Evolutionary conservation across 37 sponge, comb jelly and placozoan genomes (phyloP), one percentile per base, ranked within the genome.

Genomic region (Hexactinellida sp.): DNA sequence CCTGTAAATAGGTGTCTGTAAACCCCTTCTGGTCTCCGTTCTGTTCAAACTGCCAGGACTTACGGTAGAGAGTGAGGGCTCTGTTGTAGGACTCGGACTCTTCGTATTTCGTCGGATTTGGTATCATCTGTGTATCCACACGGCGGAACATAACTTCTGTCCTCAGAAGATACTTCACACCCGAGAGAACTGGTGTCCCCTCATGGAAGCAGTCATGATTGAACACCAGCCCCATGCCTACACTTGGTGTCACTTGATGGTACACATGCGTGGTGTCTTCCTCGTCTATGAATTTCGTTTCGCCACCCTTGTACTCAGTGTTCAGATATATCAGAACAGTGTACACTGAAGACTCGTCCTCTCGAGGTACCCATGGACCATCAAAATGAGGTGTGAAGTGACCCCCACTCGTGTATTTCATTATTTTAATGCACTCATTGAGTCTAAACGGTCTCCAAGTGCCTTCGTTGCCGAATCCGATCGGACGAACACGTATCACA

Each of bases 281-380:
- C 37, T 88, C 88, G 23, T 25, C 36, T 54, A 88, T 37, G 71
- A 88, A 88, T 24, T 38, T 30, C 21, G 88, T 88, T 0, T 36
- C 84, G n/a, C 88, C 88, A 84, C 88, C 88, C 19, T 54, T 37
- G 54, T 84, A 84, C 38, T 88, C 84, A 34, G 84, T 0, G 38
- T 88, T 88, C 63, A 88, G 84, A 51, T 88, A 88, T 23, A 88
- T 54, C 25, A 88, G 38, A 38, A 88, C 88, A 37, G 88, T 88
- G 71, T 84, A 88, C 34, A 88, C 55, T 1, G 84, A 84, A 36
- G 84, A 84, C 84, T 88, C 88, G 23, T 88, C 84, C 84, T 88
- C 88, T 38, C 55, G 84, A 84, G 88, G 88, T 25, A 88, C 88
- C 88, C 88, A 88, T 37, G 88, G 88, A 37, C 88, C 88, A 84